Base-by-base conservation (phyloP, 2,888 invertebrate genomes). In the Petrophora chlorosata region DNA sequence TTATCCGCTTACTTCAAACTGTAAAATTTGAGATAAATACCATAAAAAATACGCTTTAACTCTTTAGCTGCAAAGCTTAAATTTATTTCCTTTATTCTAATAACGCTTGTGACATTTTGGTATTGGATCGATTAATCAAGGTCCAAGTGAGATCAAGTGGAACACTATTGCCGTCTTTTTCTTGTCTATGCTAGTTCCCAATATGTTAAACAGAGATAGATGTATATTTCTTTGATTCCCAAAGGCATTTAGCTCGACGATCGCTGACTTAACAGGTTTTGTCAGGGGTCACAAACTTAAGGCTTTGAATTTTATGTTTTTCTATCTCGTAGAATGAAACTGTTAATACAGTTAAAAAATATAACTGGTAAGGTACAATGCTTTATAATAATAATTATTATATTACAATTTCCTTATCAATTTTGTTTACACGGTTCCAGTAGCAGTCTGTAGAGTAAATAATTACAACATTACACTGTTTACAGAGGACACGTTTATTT, bases 251-350 rank as follows among this genome's bases (percentile, higher is more conserved):
- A 67, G 63, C 70, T 73, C 77, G 79, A 76, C 79, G 77, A 80
- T 79, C 76, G 79, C 82, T 81, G 84, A 86, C 80, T 86, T 80
- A 85, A 88, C 87, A 82, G 83, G 86, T 89, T 86, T 79, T 66
- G 48, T 39, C 73, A 78, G 82, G 53, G 57, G 69, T 72, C 45
- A 47, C 40, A 51, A 78, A 87, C 85, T 63, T 56, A 79, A 76
- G 70, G 63, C 25, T 16, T 12, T 8, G 8, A 26, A 14, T 33
- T 13, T 7, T 3, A n/a, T n/a, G n/a, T n/a, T n/a, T n/a, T n/a
- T n/a, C n/a, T n/a, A n/a, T n/a, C n/a, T n/a, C n/a, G n/a, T n/a
- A n/a, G n/a, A n/a, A n/a, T n/a, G n/a, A n/a, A n/a, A n/a, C n/a
- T n/a, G n/a, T n/a, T n/a, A n/a, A n/a, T n/a, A n/a, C n/a, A n/a